Percentiles rank a stretch among this genome's conserved stretches.
phyloP scores from a whole-genome alignment of 2,888 invertebrate genomes.

The Dorcus parallelipipedus region DNA sequence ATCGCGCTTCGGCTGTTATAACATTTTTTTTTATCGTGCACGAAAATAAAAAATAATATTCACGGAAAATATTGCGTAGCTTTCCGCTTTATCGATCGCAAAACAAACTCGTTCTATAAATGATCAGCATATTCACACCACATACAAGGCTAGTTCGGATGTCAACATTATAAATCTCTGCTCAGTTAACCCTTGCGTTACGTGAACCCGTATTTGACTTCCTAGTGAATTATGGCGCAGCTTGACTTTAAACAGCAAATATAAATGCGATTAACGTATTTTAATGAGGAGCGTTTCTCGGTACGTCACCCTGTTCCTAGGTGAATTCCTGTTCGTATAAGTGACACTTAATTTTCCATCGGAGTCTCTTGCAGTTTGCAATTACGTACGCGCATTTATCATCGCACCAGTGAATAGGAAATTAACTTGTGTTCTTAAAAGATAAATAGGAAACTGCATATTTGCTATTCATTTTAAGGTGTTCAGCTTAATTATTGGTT shows the following conservation, averaged over 20 bases:
- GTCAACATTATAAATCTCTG: slow-evolving; percentile 45
- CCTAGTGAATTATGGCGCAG: slow-evolving; percentile 42
- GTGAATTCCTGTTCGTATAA: neutral
- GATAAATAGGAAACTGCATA: too few species aligned
- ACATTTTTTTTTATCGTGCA: too few species aligned
- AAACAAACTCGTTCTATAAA: neutral
- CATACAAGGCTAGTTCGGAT: slow-evolving; percentile 38
- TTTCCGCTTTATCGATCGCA: neutral
- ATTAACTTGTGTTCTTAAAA: too few species aligned
- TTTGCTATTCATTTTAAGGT: too few species aligned
- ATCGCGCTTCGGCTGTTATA: neutral
- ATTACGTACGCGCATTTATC: slow-evolving; percentile 2
- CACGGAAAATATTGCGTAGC: too few species aligned
- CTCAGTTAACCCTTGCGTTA: slow-evolving; percentile 41
- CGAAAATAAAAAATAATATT: too few species aligned
- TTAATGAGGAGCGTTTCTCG: slow-evolving; percentile 35
- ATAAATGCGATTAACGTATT: slow-evolving; percentile 47
- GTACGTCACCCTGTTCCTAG: neutral
- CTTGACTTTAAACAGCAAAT: slow-evolving; percentile 42
- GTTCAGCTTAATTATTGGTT: too few species aligned
- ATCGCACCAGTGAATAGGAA: neutral
- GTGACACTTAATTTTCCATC: slow-evolving; percentile 11
- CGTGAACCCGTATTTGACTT: slow-evolving; percentile 42
- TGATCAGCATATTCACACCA: slow-evolving; percentile 36
- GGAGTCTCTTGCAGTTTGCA: slow-evolving; percentile 9